Evolutionary conservation across 2,797 vertebrate genomes (phyloP), one percentile per base, ranked within the genome.

Genomic region (Anguilla anguilla): DNA sequence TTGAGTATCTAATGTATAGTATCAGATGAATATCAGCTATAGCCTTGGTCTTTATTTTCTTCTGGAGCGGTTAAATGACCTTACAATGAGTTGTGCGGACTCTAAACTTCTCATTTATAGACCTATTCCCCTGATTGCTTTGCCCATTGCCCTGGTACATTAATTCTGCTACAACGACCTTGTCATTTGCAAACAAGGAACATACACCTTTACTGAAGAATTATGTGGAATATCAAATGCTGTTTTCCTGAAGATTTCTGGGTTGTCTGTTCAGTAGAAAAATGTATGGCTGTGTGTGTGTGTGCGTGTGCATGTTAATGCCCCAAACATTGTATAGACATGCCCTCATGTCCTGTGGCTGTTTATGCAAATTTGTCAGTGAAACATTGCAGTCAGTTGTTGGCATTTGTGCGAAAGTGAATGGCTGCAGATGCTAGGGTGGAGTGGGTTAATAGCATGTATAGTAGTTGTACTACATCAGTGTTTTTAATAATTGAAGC

Each of bases 21-120:
- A 64, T 10, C 9, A 84, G 10, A 84, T 25, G 31, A 28, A 51
- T 55, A 69, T 69, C 15, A 35, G 67, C 35, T 28, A 69, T n/a
- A 69, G 43, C n/a, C 13, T 61, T 79, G 19, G 5, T 13, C 2
- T 83, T 25, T 31, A 31, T 19, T 61, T 59, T 85, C 5, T 84
- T 17, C 13, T 19, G 83, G 57, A 39, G 86, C 84, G 79, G 81
- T 88, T 85, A 91, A 90, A 92, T 96, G 95, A 96, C 96, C 95
- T 96, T 96, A 95, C 94, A 92, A 46, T 93, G 94, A 94, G 91
- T 89, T 93, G 90, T 86, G 81, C 59, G 53, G 86, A 85, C 89
- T 89, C 85, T 90, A 90, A 91, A 90, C 90, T 87, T 84, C 86
- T 86, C 91, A 88, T 86, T 57, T 83, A 17, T 28, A 67, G 57